Conservation (phyloP, 2,113 vertebrate genomes). For the Limnothrissa miodon region DNA sequence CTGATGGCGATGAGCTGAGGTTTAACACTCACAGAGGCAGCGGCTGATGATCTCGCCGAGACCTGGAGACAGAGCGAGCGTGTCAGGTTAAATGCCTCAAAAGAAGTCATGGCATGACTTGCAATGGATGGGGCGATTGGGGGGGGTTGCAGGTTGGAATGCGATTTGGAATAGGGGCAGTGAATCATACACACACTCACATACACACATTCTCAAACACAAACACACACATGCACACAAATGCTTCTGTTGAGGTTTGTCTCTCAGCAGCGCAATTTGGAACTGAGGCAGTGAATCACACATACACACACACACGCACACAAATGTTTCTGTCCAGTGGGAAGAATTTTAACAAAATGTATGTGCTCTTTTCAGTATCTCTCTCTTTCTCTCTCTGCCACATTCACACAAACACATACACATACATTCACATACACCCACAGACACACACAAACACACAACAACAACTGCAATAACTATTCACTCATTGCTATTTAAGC, state of each 20-base stretch:
- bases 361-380: not conserved
- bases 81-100: not conserved
- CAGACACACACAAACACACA: not conserved
- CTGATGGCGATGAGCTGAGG: not conserved
- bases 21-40: not conserved
- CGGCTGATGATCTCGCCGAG: not conserved
- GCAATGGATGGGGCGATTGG: not conserved
- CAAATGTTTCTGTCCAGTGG: not conserved
- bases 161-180: too few species aligned
- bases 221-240: too few species aligned
- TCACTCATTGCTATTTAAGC: not conserved
- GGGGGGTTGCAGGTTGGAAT: too few species aligned
- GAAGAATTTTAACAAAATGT: conserved; percentile 9
- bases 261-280: not conserved
- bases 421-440: not conserved
- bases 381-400: conserved; percentile 20
- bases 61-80: not conserved
- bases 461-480: too few species aligned
- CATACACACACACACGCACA: not conserved
- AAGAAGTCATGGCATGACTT: not conserved
- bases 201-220: too few species aligned
- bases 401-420: not conserved
- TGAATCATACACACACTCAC: too few species aligned
- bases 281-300: not conserved
- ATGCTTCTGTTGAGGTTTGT: too few species aligned